Percentiles rank a stretch among this genome's conserved stretches.
phyloP scores from a whole-genome alignment of 64 coral and sea anemone species.

The Stichodactyla mertensii region DNA sequence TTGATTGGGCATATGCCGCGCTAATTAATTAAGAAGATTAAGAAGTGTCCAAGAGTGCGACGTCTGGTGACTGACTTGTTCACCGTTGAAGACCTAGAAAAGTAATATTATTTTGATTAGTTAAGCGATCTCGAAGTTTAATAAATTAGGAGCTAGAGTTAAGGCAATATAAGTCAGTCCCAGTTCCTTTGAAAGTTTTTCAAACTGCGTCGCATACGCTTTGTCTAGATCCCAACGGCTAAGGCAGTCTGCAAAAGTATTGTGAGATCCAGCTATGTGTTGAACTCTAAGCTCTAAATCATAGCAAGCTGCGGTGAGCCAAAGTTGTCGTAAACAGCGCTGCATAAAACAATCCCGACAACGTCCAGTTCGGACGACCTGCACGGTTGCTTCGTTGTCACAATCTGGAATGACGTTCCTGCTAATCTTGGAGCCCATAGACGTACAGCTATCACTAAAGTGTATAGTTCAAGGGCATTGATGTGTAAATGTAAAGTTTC shows the following conservation, averaged over 20 bases:
- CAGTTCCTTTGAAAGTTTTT: not conserved
- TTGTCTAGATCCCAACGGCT: conserved; percentile 32
- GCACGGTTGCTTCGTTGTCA: not conserved
- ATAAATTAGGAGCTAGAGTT: not conserved
- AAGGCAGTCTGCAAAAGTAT: conserved; percentile 15
- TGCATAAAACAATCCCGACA: conserved; percentile 30
- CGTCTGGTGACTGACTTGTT: not conserved
- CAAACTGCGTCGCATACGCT: conserved; percentile 1
- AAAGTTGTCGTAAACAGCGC: conserved; percentile 36
- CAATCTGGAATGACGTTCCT: not conserved
- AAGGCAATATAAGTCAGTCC: not conserved
- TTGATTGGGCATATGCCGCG: conserved; percentile 1
- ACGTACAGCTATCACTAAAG: not conserved
- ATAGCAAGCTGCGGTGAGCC: conserved; percentile 24
- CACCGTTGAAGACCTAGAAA: not conserved
- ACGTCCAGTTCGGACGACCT: conserved; percentile 6
- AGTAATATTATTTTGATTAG: not conserved
- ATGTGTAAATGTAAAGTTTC: not conserved
- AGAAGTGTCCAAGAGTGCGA: not conserved
- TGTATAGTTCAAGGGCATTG: not conserved
- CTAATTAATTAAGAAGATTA: not conserved
- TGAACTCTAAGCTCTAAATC: conserved; percentile 26
- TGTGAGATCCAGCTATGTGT: conserved; percentile 6
- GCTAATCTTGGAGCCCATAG: conserved; percentile 17
- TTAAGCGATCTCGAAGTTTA: not conserved